A percentile compares a stretch with the other conserved stretches of the same genome.
These are phyloP conservation scores for Luehdorfia chinensis DNA, from an alignment of 1,140 invertebrate genomes.

Conservation along the genomic window DNA sequence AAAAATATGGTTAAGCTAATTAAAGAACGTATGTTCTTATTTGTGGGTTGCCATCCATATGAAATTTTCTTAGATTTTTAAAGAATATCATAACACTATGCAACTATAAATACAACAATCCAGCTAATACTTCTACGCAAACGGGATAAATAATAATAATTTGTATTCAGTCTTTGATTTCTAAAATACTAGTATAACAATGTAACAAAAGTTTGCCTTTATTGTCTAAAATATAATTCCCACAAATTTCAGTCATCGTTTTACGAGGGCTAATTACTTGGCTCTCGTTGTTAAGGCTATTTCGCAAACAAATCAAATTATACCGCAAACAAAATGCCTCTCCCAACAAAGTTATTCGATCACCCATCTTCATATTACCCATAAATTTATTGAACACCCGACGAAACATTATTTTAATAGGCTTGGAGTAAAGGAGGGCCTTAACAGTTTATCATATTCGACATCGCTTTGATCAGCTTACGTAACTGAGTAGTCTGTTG, in stretches of 20 bases:
- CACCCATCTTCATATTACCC: conserved; percentile 7
- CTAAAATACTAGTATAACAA: background rate
- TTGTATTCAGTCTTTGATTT: background rate
- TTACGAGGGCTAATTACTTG: conserved; percentile 20
- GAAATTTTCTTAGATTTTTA: too few species aligned
- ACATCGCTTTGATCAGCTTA: background rate
- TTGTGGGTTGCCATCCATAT: too few species aligned
- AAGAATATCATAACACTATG: too few species aligned
- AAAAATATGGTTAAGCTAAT: too few species aligned
- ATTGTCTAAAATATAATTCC: conserved; percentile 3
- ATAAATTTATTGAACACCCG: conserved; percentile 18
- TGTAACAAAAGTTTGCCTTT: background rate
- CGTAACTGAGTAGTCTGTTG: background rate
- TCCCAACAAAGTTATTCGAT: conserved; percentile 18
- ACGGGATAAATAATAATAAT: too few species aligned
- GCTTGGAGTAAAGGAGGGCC: conserved; percentile 5
- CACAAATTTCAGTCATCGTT: conserved; percentile 4
- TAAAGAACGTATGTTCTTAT: too few species aligned
- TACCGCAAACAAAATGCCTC: conserved; percentile 22
- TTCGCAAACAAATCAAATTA: conserved; percentile 25
- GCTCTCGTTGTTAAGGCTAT: conserved; percentile 20
- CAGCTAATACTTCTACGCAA: too few species aligned
- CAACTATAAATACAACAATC: too few species aligned
- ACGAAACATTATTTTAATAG: conserved; percentile 17
- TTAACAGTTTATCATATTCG: background rate